Evolutionary conservation across 2,797 vertebrate species (phyloP).

Genomic region (Ciconia nigra): DNA sequence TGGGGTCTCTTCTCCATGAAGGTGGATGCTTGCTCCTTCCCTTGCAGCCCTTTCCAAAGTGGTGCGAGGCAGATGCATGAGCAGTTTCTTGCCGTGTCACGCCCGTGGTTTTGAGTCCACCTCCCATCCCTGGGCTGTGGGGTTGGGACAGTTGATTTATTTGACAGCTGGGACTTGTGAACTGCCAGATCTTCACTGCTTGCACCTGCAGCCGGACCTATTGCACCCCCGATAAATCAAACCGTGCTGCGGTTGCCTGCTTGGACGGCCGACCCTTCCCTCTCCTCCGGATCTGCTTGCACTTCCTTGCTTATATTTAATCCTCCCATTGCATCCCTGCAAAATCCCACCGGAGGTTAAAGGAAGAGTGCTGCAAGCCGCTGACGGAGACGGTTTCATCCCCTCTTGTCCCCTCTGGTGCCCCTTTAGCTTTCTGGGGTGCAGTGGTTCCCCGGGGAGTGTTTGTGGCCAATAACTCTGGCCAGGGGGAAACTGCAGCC

Average conservation of each 20-base stretch:
- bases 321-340: background rate
- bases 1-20: fast-evolving
- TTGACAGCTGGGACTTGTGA: background rate
- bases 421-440: background rate
- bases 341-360: background rate
- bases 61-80: background rate
- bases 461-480: background rate
- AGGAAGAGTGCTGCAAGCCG: background rate
- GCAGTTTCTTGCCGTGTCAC: background rate
- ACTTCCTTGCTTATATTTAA: conserved; percentile 14
- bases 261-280: background rate
- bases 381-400: background rate
- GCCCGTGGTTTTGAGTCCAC: background rate
- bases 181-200: background rate
- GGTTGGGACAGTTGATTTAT: background rate
- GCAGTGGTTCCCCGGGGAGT: background rate
- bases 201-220: background rate
- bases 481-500: background rate
- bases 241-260: background rate
- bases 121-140: background rate
- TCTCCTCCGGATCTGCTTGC: background rate
- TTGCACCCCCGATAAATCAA: background rate
- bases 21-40: background rate
- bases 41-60: background rate
- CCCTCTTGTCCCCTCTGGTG: background rate